These are phyloP conservation scores for Helostoma temminkii DNA, from an alignment of 2,797 vertebrate genomes.

Conservation along the genomic window DNA sequence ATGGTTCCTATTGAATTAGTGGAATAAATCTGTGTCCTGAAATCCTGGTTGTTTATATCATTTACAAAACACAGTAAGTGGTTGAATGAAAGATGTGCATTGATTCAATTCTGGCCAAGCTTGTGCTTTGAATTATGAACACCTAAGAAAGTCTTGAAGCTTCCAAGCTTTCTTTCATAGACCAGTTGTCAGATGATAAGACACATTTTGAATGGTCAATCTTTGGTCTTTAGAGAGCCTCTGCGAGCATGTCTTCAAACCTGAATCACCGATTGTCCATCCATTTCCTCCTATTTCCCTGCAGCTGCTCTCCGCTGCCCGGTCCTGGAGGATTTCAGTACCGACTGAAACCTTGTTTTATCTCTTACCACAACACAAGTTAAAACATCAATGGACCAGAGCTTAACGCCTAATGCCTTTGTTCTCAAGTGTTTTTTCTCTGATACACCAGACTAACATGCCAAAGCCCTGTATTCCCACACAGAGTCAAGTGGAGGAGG, in stretches of 20 bases:
- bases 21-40: not conserved
- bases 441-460: conserved; percentile 59
- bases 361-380: conserved; percentile 72
- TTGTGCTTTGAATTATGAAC: conserved; percentile 26
- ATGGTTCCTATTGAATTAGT: not conserved
- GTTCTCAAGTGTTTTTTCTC: conserved; percentile 64
- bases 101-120: conserved; percentile 42
- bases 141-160: conserved; percentile 7
- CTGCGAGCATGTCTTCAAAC: conserved; percentile 44
- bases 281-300: conserved; percentile 39
- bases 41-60: conserved; percentile 10
- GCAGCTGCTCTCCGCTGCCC: conserved; percentile 43
- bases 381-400: conserved; percentile 74
- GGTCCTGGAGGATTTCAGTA: conserved; percentile 56
- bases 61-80: conserved; percentile 4
- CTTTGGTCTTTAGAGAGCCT: conserved; percentile 49
- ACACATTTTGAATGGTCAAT: conserved; percentile 17
- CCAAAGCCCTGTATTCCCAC: conserved; percentile 59
- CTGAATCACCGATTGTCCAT: conserved; percentile 48
- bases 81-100: conserved; percentile 20
- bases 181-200: conserved; percentile 33
- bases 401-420: conserved; percentile 70
- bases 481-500: conserved; percentile 70
- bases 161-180: conserved; percentile 16
- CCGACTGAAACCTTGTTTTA: conserved; percentile 59